Conservation (phyloP, 2,888 invertebrate genomes). For the Nephrotoma guestfalica region DNA sequence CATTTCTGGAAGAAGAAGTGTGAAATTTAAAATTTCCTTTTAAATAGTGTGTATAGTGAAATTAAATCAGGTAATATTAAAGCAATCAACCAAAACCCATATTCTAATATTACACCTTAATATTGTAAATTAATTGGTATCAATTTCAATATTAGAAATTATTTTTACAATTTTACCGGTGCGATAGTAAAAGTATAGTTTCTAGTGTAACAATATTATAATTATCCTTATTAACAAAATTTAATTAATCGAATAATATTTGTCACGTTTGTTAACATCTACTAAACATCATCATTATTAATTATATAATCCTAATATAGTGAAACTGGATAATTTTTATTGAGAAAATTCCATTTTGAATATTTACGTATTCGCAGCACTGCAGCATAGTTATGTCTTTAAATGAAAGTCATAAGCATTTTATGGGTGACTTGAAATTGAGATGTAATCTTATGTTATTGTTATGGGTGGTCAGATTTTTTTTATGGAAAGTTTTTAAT, state of each 20-base stretch:
- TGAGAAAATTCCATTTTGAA: not conserved
- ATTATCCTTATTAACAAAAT: not conserved
- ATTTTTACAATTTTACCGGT: not conserved
- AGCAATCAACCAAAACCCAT: not conserved
- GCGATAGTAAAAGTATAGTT: not conserved
- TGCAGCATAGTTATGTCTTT: not conserved
- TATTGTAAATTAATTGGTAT: not conserved
- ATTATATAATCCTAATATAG: not conserved
- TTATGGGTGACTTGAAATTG: not conserved
- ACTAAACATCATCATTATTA: not conserved
- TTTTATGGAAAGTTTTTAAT: not conserved
- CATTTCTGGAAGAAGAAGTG: not conserved
- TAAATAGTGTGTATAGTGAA: not conserved
- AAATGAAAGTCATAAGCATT: not conserved
- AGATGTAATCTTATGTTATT: not conserved
- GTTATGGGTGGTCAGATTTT: not conserved
- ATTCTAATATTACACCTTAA: not conserved
- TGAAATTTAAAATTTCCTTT: not conserved
- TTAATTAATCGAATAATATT: not conserved
- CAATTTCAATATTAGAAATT: not conserved
- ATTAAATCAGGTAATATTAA: not conserved
- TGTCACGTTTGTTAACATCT: not conserved
- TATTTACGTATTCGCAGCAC: not conserved
- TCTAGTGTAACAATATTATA: not conserved
- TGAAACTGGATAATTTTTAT: not conserved